These are phyloP conservation scores for Pteropus rufus DNA, from an alignment of 2,797 vertebrate species.

Conservation along the genomic window DNA sequence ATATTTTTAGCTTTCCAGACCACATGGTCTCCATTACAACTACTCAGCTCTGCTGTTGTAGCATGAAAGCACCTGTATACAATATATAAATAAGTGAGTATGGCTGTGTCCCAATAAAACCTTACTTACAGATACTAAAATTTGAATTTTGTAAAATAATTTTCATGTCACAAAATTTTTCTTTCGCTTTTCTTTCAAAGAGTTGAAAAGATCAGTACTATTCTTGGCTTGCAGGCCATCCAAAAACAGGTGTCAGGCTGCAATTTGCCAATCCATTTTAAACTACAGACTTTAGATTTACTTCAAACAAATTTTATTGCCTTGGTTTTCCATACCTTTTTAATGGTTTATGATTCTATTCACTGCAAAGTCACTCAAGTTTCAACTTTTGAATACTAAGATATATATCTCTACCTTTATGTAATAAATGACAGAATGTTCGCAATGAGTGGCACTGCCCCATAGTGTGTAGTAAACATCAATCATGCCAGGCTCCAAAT, in stretches of 20 bases:
- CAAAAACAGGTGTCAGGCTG: background rate
- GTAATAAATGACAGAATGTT: slow-evolving; percentile 35
- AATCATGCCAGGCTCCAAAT: slow-evolving; percentile 27
- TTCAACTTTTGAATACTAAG: slow-evolving; percentile 11
- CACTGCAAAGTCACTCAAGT: background rate
- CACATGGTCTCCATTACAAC: background rate
- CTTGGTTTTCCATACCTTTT: background rate
- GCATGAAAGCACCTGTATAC: background rate
- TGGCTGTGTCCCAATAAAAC: slow-evolving; percentile 13
- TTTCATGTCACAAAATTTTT: slow-evolving; percentile 13
- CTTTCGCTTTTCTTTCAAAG: slow-evolving; percentile 1
- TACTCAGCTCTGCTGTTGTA: background rate
- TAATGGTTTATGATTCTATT: background rate
- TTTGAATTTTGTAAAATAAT: background rate
- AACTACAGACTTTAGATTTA: background rate
- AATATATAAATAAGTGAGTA: background rate
- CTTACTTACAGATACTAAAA: background rate
- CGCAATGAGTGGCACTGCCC: background rate
- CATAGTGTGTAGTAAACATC: slow-evolving; percentile 38
- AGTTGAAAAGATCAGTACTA: slow-evolving; percentile 24
- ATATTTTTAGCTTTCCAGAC: slow-evolving; percentile 9
- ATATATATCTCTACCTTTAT: slow-evolving; percentile 3
- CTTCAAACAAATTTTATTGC: background rate
- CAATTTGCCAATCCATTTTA: background rate
- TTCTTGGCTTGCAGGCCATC: background rate